phyloP scores from a whole-genome alignment of 2,888 invertebrate genomes.

The Agriopis leucophaearia region DNA sequence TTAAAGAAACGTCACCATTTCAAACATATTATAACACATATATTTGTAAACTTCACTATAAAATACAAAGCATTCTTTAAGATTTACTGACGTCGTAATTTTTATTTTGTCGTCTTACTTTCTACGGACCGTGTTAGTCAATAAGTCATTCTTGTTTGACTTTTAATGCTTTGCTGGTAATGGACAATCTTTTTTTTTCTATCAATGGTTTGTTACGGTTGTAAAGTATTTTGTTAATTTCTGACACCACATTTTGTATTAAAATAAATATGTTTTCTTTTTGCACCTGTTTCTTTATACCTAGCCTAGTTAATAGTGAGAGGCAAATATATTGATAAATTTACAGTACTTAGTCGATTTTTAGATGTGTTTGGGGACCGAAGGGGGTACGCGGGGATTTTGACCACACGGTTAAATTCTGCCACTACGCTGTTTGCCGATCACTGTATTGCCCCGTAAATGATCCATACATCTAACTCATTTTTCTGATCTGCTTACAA shows the following conservation, averaged over 20 bases:
- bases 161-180: slow-evolving; percentile 22
- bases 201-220: slow-evolving; percentile 27
- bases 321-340: too few relatives aligned
- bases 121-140: slow-evolving; percentile 8
- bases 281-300: not conserved
- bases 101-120: slow-evolving; percentile 22
- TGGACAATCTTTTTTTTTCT: slow-evolving; percentile 19
- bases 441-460: too few relatives aligned
- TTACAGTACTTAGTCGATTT: too few relatives aligned
- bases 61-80: slow-evolving; percentile 26
- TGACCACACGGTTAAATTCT: too few relatives aligned
- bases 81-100: slow-evolving; percentile 22
- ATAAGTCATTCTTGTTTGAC: slow-evolving; percentile 41
- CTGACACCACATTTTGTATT: slow-evolving; percentile 16
- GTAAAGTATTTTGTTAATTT: slow-evolving; percentile 14
- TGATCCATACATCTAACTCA: too few relatives aligned
- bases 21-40: slow-evolving; percentile 25
- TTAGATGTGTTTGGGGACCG: too few relatives aligned
- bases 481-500: too few relatives aligned
- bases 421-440: too few relatives aligned
- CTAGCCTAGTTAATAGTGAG: not conserved
- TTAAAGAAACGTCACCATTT: slow-evolving; percentile 28
- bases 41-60: slow-evolving; percentile 18
- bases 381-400: too few relatives aligned
- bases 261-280: not conserved